A percentile compares a stretch with the other conserved stretches of the same genome.
phyloP scores from a whole-genome alignment of 2,888 invertebrate genomes.

The Drosophila formosana region DNA sequence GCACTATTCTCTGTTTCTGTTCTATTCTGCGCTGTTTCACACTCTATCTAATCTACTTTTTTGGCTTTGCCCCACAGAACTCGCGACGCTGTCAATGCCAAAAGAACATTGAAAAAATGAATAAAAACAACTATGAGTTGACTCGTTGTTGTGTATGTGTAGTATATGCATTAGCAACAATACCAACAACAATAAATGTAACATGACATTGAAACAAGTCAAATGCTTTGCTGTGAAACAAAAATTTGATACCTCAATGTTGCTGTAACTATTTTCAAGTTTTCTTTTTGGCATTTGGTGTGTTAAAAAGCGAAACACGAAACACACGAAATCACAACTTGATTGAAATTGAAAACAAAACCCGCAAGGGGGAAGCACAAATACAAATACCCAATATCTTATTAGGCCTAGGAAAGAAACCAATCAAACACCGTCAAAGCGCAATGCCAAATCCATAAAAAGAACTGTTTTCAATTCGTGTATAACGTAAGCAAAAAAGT shows the following conservation, averaged over 20 bases:
- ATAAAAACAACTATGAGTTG: conserved; percentile 23
- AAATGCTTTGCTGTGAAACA: conserved; percentile 49
- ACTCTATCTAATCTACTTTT: conserved; percentile 70
- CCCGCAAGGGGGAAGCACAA: conserved; percentile 1
- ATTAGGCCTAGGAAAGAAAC: not conserved
- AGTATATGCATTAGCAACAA: conserved; percentile 26
- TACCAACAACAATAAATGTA: conserved; percentile 59
- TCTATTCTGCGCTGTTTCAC: conserved; percentile 16
- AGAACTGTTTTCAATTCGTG: not conserved
- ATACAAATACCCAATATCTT: not conserved
- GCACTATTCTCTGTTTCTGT: conserved; percentile 9
- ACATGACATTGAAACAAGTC: conserved; percentile 79
- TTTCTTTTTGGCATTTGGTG: conserved; percentile 18
- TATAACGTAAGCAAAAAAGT: conserved; percentile 2
- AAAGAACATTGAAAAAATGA: conserved; percentile 56
- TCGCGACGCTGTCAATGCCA: conserved; percentile 56
- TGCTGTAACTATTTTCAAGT: conserved; percentile 28
- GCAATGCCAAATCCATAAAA: conserved; percentile 4
- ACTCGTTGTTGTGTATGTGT: conserved; percentile 5
- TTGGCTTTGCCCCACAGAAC: conserved; percentile 53
- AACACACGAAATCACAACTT: conserved; percentile 13
- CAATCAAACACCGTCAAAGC: not conserved
- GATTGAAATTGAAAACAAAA: conserved; percentile 45
- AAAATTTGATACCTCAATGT: conserved; percentile 43
- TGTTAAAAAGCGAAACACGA: conserved; percentile 59